Base-by-base conservation (phyloP, 2,888 invertebrate species). In the Belgica antarctica region DNA sequence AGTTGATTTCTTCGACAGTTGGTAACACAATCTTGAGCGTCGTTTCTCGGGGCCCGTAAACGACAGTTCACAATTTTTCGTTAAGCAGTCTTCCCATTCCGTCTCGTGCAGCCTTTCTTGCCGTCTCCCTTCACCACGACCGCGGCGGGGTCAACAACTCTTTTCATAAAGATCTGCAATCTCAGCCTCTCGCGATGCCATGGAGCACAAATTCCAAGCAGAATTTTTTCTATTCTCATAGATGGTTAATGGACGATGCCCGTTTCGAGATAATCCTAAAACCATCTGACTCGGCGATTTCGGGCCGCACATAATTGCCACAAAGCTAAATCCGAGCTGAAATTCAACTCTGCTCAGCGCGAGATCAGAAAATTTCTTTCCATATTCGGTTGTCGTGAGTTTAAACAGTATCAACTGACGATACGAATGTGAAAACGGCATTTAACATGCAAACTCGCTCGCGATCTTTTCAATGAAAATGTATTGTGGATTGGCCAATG, bases 401-500 rank as follows among this genome's bases (percentile, higher is more conserved):
- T 52, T 52, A 8, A 52, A 19, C 22, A n/a, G n/a, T n/a, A 19
- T 52, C 52, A 52, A 12, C 22, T 52, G 52, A 52, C 52, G 34
- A 31, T 52, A 17, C 12, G 3, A n/a, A 52, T n/a, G 19, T 52
- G 17, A 2, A 52, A 52, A 52, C 41, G 3, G 41, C 41, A 22
- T 52, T 52, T 19, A 52, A n/a, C 52, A 52, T 52, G 52, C 52
- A 52, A 52, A 52, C 19, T 52, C 52, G 52, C 17, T 19, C 22
- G 52, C 52, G 7, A 34, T 52, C 22, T n/a, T 22, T 52, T 52
- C 52, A 52, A 52, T 52, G 52, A 52, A 52, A 52, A 52, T 52
- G 52, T 52, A 52, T 52, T 52, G 52, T 52, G 22, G 22, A 52
- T 52, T 52, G 52, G 12, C 52, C 52, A 52, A 52, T n/a, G 52